Conservation (phyloP, 2,797 vertebrate genomes). For the Oreochromis grahami region DNA sequence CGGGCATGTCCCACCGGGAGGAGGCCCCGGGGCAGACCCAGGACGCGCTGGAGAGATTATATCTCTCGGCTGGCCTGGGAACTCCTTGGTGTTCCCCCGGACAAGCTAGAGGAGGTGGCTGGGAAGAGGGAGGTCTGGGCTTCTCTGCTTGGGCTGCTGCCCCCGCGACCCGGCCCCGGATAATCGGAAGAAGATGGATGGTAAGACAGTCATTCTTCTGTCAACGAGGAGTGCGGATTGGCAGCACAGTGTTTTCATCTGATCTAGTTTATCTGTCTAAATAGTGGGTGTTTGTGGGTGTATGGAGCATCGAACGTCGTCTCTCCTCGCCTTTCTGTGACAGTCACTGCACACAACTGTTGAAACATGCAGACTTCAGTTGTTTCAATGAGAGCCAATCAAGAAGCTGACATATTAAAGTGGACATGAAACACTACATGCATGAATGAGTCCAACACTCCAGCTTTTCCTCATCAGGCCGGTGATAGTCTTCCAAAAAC, state of each 20-base stretch:
- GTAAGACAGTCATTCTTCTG: neutral
- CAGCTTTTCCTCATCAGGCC: no score
- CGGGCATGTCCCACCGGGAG: no score
- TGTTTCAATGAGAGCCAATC: neutral
- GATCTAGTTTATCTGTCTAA: neutral
- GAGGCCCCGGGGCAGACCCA: no score
- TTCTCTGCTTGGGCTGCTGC: no score
- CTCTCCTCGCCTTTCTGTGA: neutral
- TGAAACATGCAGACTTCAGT: neutral
- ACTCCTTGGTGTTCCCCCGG: rapidly evolving
- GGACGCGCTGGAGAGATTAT: no score
- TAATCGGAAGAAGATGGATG: neutral
- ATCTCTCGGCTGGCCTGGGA: no score
- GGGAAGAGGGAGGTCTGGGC: no score
- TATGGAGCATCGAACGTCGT: neutral
- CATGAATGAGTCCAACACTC: no score
- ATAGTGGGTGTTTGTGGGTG: neutral
- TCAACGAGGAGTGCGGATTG: neutral
- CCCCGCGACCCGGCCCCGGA: rapidly evolving
- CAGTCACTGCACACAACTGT: neutral
- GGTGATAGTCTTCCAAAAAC: no score
- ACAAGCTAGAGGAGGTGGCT: no score
- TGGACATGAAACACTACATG: neutral
- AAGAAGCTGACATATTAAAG: neutral
- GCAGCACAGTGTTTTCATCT: neutral